phyloP scores from a whole-genome alignment of 2,797 vertebrate genomes.

The Tokudaia muenninki region DNA sequence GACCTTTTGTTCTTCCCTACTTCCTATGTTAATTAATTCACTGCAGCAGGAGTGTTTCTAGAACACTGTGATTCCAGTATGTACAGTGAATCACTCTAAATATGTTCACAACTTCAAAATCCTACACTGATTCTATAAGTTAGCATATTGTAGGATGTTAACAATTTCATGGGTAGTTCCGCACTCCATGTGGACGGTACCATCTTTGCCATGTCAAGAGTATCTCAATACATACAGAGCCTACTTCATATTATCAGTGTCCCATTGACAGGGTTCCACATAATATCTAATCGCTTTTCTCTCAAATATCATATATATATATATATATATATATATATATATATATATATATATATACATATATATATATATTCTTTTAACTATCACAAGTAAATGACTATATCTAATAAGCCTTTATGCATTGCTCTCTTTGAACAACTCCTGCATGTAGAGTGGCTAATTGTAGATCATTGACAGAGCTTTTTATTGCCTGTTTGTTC shows the following conservation, averaged over 20 bases:
- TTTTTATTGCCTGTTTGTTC: neutral
- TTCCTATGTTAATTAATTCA: neutral
- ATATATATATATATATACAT: no score
- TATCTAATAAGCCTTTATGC: neutral
- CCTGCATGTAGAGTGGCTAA: neutral
- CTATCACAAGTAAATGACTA: neutral
- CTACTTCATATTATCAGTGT: neutral
- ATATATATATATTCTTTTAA: neutral
- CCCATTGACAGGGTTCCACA: neutral
- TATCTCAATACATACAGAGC: neutral
- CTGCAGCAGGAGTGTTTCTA: neutral
- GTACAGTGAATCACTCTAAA: neutral
- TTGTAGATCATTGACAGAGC: neutral
- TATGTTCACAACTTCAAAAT: neutral
- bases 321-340: no score
- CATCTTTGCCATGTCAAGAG: neutral
- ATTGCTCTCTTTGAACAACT: neutral
- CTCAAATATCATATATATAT: neutral
- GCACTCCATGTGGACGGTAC: neutral
- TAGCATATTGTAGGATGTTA: neutral
- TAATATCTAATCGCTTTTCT: neutral
- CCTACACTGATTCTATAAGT: neutral
- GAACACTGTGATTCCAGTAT: neutral
- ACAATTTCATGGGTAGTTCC: neutral
- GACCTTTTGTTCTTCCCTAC: neutral